phyloP scores from a whole-genome alignment of 2,797 vertebrate genomes.

The Geotrypetes seraphini region DNA sequence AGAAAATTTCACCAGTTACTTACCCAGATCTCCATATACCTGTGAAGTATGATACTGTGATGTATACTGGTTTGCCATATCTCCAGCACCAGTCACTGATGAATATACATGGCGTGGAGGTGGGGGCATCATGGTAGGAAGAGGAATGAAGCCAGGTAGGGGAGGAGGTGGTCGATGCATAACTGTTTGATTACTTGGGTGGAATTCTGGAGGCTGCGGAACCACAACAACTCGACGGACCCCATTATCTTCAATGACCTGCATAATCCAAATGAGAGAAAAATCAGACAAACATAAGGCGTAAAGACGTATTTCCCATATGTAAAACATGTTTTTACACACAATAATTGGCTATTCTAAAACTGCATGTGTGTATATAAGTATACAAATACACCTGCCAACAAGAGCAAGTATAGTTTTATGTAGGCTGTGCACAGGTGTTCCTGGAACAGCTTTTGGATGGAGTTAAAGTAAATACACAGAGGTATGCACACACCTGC shows the following conservation, averaged over 20 bases:
- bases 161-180: slow-evolving; percentile 83
- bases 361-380: no score
- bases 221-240: slow-evolving; percentile 94
- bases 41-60: slow-evolving; percentile 88
- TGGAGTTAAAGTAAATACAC: no score
- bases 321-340: no score
- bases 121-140: slow-evolving; percentile 84
- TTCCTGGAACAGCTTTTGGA: no score
- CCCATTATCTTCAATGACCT: slow-evolving; percentile 97
- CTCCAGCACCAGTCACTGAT: slow-evolving; percentile 75
- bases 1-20: slow-evolving; percentile 48
- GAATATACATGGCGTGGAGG: slow-evolving; percentile 82
- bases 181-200: slow-evolving; percentile 82
- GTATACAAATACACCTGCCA: no score
- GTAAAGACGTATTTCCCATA: no score
- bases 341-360: no score
- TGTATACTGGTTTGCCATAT: slow-evolving; percentile 85
- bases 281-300: slow-evolving; percentile 2
- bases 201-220: slow-evolving; percentile 90
- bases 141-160: slow-evolving; percentile 86
- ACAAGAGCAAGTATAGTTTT: no score
- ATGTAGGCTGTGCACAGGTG: no score
- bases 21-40: slow-evolving; percentile 88
- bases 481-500: no score
- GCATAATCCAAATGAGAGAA: slow-evolving; percentile 1